These are phyloP conservation scores for Pitangus sulphuratus DNA, from an alignment of 2,797 vertebrate species.

Conservation along the genomic window DNA sequence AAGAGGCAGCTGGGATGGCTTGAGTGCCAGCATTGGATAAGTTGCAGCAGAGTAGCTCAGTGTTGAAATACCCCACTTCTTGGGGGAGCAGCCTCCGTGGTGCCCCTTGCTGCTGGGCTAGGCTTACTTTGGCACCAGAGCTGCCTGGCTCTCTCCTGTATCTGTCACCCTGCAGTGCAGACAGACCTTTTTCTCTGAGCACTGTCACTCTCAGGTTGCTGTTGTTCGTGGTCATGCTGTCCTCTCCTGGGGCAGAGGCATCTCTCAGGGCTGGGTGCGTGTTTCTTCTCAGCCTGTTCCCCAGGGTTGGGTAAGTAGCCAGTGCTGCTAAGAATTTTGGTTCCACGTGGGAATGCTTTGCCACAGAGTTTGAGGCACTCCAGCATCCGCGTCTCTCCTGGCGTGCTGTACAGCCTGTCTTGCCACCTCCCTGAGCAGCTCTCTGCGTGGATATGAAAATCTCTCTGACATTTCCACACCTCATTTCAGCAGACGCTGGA, in stretches of 20 bases:
- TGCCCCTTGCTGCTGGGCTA: rapidly evolving
- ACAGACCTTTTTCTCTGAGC: rapidly evolving
- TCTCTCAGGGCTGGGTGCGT: rapidly evolving
- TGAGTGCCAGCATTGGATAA: rapidly evolving
- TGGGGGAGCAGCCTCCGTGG: rapidly evolving
- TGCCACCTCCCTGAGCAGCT: rapidly evolving
- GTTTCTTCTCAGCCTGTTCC: not conserved
- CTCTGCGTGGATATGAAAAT: not conserved
- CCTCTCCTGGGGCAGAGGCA: rapidly evolving
- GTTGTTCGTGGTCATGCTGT: rapidly evolving
- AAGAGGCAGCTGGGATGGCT: not conserved
- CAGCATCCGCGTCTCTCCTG: rapidly evolving
- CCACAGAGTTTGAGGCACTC: rapidly evolving
- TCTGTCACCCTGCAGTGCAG: rapidly evolving
- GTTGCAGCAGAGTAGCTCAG: rapidly evolving
- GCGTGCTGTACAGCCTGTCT: rapidly evolving
- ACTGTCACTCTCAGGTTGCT: rapidly evolving
- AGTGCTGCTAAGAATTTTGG: not conserved
- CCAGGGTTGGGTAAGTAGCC: not conserved
- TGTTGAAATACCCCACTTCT: not conserved
- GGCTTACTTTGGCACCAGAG: not conserved
- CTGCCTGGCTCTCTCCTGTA: not conserved
- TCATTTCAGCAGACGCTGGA: not conserved
- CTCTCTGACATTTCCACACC: not conserved
- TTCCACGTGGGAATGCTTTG: rapidly evolving